phyloP scores from a whole-genome alignment of 2,888 invertebrate species.

The Sabatieria punctata region DNA sequence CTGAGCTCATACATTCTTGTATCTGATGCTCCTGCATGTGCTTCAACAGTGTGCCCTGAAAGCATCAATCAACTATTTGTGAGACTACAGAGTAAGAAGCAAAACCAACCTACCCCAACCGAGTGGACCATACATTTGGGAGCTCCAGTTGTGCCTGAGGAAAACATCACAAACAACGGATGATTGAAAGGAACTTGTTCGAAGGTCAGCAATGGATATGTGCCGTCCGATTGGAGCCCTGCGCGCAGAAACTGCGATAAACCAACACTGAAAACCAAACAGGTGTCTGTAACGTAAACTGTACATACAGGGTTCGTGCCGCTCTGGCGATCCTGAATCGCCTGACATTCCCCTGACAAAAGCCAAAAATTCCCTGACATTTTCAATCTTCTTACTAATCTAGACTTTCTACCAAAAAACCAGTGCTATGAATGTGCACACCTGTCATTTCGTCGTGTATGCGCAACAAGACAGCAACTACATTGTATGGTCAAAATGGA shows the following conservation, averaged over 20 bases:
- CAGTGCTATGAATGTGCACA: no score
- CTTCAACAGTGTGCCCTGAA: slow-evolving; percentile 42
- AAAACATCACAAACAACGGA: slow-evolving; percentile 43
- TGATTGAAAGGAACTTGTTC: slow-evolving; percentile 42
- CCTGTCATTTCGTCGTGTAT: no score
- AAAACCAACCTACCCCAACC: slow-evolving; percentile 37
- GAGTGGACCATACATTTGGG: slow-evolving; percentile 45
- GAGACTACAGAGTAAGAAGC: not conserved
- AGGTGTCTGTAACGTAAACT: no score
- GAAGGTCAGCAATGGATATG: slow-evolving; percentile 28
- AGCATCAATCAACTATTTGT: no score
- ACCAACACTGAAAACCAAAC: not conserved
- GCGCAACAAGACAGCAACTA: no score
- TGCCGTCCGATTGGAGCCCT: slow-evolving; percentile 7
- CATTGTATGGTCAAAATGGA: no score
- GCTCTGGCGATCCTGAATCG: no score
- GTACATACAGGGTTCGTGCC: no score
- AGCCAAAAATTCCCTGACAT: no score
- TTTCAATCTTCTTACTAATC: no score
- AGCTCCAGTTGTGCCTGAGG: slow-evolving; percentile 44
- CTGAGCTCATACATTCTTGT: slow-evolving; percentile 37
- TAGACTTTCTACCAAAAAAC: no score
- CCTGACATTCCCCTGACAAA: no score
- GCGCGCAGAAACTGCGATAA: not conserved
- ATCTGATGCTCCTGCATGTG: slow-evolving; percentile 42